Evolutionary conservation across 2,113 vertebrate species (phyloP), one percentile per base, ranked within the genome.

Genomic region (Myrmophylax atrothorax): DNA sequence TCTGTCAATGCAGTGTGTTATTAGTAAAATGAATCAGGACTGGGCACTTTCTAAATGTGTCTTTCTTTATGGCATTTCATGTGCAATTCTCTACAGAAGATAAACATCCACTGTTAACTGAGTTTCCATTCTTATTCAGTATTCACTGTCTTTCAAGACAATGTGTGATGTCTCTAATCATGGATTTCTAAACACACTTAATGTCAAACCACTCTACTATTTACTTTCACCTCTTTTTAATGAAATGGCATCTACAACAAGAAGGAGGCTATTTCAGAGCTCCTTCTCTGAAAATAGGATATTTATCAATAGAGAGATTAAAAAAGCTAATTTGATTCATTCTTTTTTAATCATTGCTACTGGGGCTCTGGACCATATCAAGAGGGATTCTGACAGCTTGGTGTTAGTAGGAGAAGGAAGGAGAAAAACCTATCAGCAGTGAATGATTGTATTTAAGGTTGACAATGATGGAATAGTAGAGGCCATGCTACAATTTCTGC

Each of bases 381-480:
- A 50, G 90, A 96, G 42, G 37, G 13, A 80, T 75, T 92, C 70
- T 94, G 93, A 76, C 20, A 96, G 46, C 37, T 94, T 56, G n/a
- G 25, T n/a, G 9, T 94, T 89, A 91, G 55, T 53, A 58, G 23
- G 11, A 59, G 55, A 94, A 91, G 52, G 83, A 77, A 90, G 63
- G 20, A 94, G 72, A 92, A 86, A 95, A 95, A 87, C 52, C 38
- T 77, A 69, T 95, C 92, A 89, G 59, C 50, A 96, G 56, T 94
- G 95, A 97, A 96, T 97, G 55, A 90, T 97, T 97, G 95, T 97
- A 77, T 97, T 97, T 97, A 64, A 87, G 92, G 75, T 46, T 95
- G 97, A 97, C 94, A 96, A 38, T 97, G 96, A 98, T 91, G 87
- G 94, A 98, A 95, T 16, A 86, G 90, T 75, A 64, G 60, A 62